A percentile compares a stretch with the other conserved stretches of the same genome.
phyloP scores from a whole-genome alignment of 2,888 invertebrate genomes.

The Thymelicus sylvestris region DNA sequence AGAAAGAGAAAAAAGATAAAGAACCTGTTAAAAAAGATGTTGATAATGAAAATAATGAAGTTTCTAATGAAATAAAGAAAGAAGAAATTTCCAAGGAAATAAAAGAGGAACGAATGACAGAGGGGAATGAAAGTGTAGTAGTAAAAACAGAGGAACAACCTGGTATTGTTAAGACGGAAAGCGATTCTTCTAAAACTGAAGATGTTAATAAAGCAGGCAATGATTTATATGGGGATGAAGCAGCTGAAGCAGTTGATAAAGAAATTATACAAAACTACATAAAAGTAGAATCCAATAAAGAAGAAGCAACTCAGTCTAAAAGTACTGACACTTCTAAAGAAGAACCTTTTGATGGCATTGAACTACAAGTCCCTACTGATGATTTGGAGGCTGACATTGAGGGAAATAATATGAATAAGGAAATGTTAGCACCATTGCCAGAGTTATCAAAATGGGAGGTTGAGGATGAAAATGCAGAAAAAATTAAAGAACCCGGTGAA shows the following conservation, averaged over 20 bases:
- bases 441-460: constrained; percentile 96
- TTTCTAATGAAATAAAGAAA: constrained; percentile 19
- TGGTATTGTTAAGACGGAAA: constrained; percentile 45
- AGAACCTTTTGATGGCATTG: constrained; percentile 83
- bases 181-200: constrained; percentile 49
- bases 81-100: constrained; percentile 17
- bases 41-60: constrained; percentile 44
- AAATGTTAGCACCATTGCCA: constrained; percentile 90
- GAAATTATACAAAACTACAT: constrained; percentile 84
- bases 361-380: constrained; percentile 83
- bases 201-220: constrained; percentile 52
- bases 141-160: constrained; percentile 44
- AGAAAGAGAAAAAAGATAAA: constrained; percentile 84
- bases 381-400: constrained; percentile 83
- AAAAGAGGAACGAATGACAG: constrained; percentile 41
- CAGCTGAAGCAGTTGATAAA: constrained; percentile 82
- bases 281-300: constrained; percentile 64
- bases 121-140: constrained; percentile 40
- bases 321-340: constrained; percentile 74
- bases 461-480: constrained; percentile 82
- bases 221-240: constrained; percentile 83
- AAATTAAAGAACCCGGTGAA: constrained; percentile 76
- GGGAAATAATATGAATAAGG: constrained; percentile 70
- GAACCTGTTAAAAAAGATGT: constrained; percentile 47
- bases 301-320: constrained; percentile 51